phyloP scores from a whole-genome alignment of 2,113 vertebrate species.

The Phrynosoma platyrhinos region DNA sequence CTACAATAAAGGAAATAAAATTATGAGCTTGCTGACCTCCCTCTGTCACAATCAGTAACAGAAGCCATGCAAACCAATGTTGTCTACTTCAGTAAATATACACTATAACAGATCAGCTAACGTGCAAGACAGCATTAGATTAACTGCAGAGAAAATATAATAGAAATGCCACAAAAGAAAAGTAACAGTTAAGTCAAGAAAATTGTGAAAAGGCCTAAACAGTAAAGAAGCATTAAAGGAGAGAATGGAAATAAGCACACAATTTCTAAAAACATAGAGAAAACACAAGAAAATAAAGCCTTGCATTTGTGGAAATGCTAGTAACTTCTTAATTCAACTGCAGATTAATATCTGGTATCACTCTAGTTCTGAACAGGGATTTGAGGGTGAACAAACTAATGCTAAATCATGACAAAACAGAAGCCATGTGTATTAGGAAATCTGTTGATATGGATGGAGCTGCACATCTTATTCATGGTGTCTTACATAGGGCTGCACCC shows the following conservation, averaged over 20 bases:
- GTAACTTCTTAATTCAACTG: neutral
- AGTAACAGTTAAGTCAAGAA: conserved; percentile 46
- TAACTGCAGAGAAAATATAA: conserved; percentile 48
- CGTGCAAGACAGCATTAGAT: conserved; percentile 39
- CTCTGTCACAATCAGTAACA: neutral
- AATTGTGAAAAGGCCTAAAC: conserved; percentile 43
- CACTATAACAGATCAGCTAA: conserved; percentile 39
- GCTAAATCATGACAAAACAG: neutral
- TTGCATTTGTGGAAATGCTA: conserved; percentile 25
- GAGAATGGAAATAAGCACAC: conserved; percentile 72
- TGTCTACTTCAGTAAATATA: neutral
- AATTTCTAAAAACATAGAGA: conserved; percentile 20
- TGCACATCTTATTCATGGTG: neutral
- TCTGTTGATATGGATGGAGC: neutral
- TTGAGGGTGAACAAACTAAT: neutral
- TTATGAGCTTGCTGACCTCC: neutral
- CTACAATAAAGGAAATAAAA: neutral
- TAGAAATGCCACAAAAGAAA: conserved; percentile 53
- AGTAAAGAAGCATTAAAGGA: conserved; percentile 81
- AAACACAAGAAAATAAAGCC: conserved; percentile 32
- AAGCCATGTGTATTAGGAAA: neutral
- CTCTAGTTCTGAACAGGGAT: neutral
- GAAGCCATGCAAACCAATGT: neutral
- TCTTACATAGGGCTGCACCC: neutral
- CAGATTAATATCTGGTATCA: neutral